A percentile compares a stretch with the other conserved stretches of the same genome.
Conservation (phyloP, 1,140 invertebrate species). For the Lordiphosa clarofinis region DNA sequence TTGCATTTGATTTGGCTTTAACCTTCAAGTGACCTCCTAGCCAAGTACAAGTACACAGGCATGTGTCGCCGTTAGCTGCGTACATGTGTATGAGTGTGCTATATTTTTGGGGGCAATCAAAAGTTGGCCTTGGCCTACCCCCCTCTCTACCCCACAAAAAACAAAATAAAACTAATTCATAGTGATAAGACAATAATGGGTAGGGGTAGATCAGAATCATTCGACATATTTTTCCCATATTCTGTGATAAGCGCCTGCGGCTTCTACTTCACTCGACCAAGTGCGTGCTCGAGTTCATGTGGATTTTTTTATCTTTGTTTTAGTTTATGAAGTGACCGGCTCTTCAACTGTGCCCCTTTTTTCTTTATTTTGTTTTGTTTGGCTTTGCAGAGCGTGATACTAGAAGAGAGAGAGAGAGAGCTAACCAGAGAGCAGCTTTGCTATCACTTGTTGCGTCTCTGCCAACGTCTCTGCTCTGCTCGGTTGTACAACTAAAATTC, state of each 20-base stretch:
- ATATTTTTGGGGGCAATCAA: slow-evolving; percentile 1
- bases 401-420: not conserved
- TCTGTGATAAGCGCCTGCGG: too few species aligned
- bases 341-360: slow-evolving; percentile 28
- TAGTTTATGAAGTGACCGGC: slow-evolving; percentile 36
- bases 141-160: too few species aligned
- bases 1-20: slow-evolving; percentile 48
- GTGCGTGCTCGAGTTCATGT: slow-evolving; percentile 8
- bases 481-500: slow-evolving; percentile 65
- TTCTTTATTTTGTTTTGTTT: slow-evolving; percentile 44
- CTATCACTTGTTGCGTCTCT: slow-evolving; percentile 71
- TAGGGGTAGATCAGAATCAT: not conserved
- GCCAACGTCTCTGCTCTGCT: slow-evolving; percentile 19
- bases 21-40: slow-evolving; percentile 70
- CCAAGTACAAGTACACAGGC: slow-evolving; percentile 29
- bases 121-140: not conserved
- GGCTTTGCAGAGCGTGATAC: slow-evolving; percentile 11
- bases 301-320: slow-evolving; percentile 18
- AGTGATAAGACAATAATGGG: too few species aligned
- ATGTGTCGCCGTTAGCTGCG: slow-evolving; percentile 20
- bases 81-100: not conserved
- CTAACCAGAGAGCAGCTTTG: slow-evolving; percentile 7
- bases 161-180: too few species aligned
- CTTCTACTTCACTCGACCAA: slow-evolving; percentile 20
- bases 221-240: slow-evolving; percentile 1